Evolutionary conservation across 2,797 vertebrate genomes (phyloP), one percentile per base, ranked within the genome.

Genomic region (Amblyraja radiata): DNA sequence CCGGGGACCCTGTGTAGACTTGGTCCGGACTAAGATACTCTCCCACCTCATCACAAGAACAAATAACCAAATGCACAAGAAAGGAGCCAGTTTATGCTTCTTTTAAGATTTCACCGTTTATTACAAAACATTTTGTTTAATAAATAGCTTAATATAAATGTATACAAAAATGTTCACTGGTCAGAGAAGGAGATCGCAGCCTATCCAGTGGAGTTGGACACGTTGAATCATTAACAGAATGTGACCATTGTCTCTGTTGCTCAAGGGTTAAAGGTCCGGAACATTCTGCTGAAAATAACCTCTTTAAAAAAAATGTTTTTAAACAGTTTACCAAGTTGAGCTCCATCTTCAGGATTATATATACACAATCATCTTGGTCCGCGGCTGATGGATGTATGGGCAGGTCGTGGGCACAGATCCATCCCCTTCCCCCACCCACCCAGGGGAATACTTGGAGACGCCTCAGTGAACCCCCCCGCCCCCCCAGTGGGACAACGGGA

Each of bases 131-230:
- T 90, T 90, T 83, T 93, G 61, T 93, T 90, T 93, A 83, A 93
- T 93, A 93, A 93, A 93, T 93, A 93, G 80, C 86, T 92, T 90
- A 93, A 90, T 93, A 93, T 86, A 93, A 93, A 93, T 93, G 93
- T 93, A 68, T 93, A 93, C 93, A 93, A 93, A 93, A 93, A 92
- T 92, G 90, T 74, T 92, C 68, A 92, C 90, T 92, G 25, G 71
- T 92, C 73, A 92, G 90, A 92, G 90, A 28, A 91, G 88, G 32
- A 71, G 90, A 74, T 92, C 76, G 46, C 46, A 46, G 46, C 46
- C 46, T 46, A 46, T 4, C 46, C 46, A 46, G 46, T 46, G 46
- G 46, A 46, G 46, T 46, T 46, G 46, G 46, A 46, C 46, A 46
- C 46, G 46, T 46, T 46, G 46, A 46, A 46, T 46, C 46, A 46